Evolutionary conservation across 2,888 invertebrate species (phyloP).

Genomic region (Noctua pronuba): DNA sequence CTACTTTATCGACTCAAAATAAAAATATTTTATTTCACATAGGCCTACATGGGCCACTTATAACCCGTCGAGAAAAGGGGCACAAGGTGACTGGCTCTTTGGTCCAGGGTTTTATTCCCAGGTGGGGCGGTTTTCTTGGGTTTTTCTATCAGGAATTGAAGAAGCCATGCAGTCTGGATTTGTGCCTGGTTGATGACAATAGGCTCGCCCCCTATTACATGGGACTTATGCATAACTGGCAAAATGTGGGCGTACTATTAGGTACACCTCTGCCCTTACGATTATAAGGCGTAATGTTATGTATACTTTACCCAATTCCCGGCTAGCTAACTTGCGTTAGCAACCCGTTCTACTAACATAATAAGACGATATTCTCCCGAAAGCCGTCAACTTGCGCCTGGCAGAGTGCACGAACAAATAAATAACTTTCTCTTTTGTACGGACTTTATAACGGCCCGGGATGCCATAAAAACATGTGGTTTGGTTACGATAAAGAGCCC

Average conservation of each 20-base stretch:
- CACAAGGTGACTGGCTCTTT: too few species aligned
- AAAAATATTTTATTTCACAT: too few species aligned
- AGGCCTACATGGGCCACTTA: too few species aligned
- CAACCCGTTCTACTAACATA: constrained; percentile 45
- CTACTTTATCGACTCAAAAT: too few species aligned
- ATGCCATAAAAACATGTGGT: constrained; percentile 73
- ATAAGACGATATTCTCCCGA: constrained; percentile 38
- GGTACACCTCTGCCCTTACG: not conserved
- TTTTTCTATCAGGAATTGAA: not conserved
- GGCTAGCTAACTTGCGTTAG: not conserved
- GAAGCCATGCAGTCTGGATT: not conserved
- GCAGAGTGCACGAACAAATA: constrained; percentile 66
- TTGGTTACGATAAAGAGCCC: constrained; percentile 70
- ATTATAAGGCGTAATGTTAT: not conserved
- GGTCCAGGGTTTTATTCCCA: too few species aligned
- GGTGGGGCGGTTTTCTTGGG: not conserved
- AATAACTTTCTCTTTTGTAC: constrained; percentile 67
- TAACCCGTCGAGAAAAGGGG: too few species aligned
- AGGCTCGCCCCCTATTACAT: not conserved
- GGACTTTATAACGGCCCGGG: constrained; percentile 69
- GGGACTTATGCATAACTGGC: not conserved
- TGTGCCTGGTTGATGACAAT: not conserved
- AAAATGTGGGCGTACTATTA: not conserved
- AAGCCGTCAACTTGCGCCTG: constrained; percentile 36
- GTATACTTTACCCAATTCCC: not conserved